Percentiles rank a stretch among this genome's conserved stretches.
phyloP scores from a whole-genome alignment of 2,797 vertebrate species.

The Hozukius guyotensis region DNA sequence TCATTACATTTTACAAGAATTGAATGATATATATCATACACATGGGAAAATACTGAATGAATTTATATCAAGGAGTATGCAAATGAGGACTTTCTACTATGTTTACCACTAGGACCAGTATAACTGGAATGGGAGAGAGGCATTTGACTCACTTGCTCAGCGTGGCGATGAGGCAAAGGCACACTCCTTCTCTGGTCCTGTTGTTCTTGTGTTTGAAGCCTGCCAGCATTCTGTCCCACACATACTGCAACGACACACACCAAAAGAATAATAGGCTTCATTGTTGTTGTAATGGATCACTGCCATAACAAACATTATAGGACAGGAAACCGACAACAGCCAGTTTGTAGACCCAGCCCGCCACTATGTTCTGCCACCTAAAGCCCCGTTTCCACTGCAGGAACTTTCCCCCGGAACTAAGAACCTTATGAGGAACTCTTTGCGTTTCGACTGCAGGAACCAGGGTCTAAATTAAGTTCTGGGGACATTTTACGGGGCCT shows the following conservation, averaged over 20 bases:
- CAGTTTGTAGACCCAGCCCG: background rate
- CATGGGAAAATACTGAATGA: background rate
- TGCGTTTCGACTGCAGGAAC: too few relatives aligned
- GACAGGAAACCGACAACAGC: background rate
- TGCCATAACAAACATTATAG: background rate
- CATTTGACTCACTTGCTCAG: slow-evolving; percentile 85
- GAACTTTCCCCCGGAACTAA: too few relatives aligned
- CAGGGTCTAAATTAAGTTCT: too few relatives aligned
- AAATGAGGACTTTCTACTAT: background rate
- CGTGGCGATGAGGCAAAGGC: slow-evolving; percentile 96
- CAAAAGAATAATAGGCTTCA: background rate
- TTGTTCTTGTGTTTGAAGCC: slow-evolving; percentile 99
- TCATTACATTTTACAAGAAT: background rate
- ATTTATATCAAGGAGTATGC: background rate
- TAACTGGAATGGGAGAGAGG: rapidly evolving
- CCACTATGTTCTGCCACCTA: background rate
- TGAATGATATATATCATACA: background rate
- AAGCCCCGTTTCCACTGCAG: too few relatives aligned
- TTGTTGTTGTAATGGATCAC: background rate
- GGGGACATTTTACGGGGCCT: too few relatives aligned
- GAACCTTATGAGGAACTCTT: too few relatives aligned
- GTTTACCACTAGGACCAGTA: rapidly evolving
- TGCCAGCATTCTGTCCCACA: slow-evolving; percentile 97
- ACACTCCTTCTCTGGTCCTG: slow-evolving; percentile 96
- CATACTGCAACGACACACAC: slow-evolving; percentile 81